phyloP scores from a whole-genome alignment of 2,113 vertebrate genomes.

The Vulpes vulpes region DNA sequence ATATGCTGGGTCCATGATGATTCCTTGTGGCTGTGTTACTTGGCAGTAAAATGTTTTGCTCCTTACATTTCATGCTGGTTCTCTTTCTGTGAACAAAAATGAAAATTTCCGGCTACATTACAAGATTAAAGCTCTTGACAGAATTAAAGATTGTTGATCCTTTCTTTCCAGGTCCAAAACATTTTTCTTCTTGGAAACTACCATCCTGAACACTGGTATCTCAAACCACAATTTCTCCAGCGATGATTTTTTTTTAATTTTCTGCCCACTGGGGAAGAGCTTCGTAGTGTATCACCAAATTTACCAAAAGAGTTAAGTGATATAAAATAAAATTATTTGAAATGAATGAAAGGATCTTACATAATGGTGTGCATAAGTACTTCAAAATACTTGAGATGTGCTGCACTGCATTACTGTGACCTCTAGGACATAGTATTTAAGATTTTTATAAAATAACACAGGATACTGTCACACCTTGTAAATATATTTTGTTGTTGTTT shows the following conservation, averaged over 20 bases:
- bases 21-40: not conserved
- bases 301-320: not conserved
- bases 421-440: not conserved
- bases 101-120: conserved; percentile 56
- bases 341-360: not conserved
- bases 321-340: not conserved
- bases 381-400: not conserved
- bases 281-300: not conserved
- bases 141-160: conserved; percentile 35
- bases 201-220: not conserved
- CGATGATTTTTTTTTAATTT: not conserved
- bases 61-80: not conserved
- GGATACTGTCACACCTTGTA: not conserved
- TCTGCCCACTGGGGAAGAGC: not conserved
- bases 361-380: not conserved
- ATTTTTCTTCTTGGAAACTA: not conserved
- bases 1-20: conserved; percentile 38
- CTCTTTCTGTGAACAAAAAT: conserved; percentile 59
- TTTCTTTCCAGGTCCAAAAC: conserved; percentile 14
- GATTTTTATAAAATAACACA: not conserved
- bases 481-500: not conserved
- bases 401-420: not conserved
- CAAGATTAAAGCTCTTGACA: conserved; percentile 58
- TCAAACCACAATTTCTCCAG: not conserved
- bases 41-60: conserved; percentile 61